Base-by-base conservation (phyloP, 2,797 vertebrate species). In the Chaenodraco wilsoni region DNA sequence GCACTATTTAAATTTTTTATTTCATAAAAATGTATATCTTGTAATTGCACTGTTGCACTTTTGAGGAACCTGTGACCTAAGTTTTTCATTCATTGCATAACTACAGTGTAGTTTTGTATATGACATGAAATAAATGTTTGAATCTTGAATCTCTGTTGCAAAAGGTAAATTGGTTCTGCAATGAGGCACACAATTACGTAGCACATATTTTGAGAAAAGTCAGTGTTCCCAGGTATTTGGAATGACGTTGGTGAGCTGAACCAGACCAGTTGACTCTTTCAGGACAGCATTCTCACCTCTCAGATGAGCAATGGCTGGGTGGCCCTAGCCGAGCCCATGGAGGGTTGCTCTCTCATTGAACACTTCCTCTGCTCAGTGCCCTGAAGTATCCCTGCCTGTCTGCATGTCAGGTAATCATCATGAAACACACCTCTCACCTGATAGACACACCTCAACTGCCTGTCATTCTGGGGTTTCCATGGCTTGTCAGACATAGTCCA, bases 141-240 rank as follows among this genome's bases (percentile, higher is more conserved):
- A 27, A 27, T 27, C 27, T 27, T 27, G 27, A 27, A 27, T 27
- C 21, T 58, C 61, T 70, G 44, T 59, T 65, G 41, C 66, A 61
- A 56, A 77, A 76, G 52, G 19, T 14, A 65, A 56, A 50, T 59
- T 60, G 4, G 43, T 66, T 46, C 3, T 5, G 55, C 70, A 60
- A 31, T 17, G 5, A 58, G 3, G 21, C 27, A 44, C 54, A 72
- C 5, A 66, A 74, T 16, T 52, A 13, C 13, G 19, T 64, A 37
- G 19, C 50, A 55, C 21, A 41, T 63, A 63, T 73, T 69, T 68
- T 16, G 49, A 62, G 10, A 21, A 69, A 33, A 44, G 14, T 12
- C n/a, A 57, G 4, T 3, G 3, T 41, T 15, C 9, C 15, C 12
- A 12, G 3, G 54, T 50, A 17, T 33, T 48, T 33, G 43, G 11